Evolutionary conservation across 2,888 invertebrate genomes (phyloP).

Genomic region (Tryphoninae sp.): DNA sequence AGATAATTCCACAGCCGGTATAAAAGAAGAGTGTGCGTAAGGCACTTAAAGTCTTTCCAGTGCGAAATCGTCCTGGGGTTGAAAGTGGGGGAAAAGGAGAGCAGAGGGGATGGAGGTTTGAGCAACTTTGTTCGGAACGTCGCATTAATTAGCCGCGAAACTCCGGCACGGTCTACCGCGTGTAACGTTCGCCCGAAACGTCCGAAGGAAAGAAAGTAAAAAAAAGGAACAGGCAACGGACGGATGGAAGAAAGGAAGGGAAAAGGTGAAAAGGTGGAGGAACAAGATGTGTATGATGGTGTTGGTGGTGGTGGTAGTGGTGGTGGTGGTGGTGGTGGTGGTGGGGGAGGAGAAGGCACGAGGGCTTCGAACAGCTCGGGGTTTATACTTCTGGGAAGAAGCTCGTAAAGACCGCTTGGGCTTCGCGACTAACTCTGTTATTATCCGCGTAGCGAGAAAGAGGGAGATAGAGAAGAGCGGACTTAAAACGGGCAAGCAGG

Average conservation of each 20-base stretch:
- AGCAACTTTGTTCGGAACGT: conserved; percentile 71
- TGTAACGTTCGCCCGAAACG: conserved; percentile 59
- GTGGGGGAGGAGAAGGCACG: conserved; percentile 42
- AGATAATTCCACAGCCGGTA: too few relatives aligned
- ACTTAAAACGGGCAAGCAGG: conserved; percentile 71
- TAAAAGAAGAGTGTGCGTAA: too few relatives aligned
- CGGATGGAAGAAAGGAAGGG: conserved; percentile 56
- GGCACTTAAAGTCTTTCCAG: conserved; percentile 36
- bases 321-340: conserved; percentile 14
- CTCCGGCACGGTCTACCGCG: conserved; percentile 61
- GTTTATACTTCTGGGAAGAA: conserved; percentile 81
- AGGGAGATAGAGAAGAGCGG: conserved; percentile 6
- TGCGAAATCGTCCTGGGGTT: conserved; percentile 17
- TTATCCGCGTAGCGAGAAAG: conserved; percentile 73
- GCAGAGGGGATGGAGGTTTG: conserved; percentile 44
- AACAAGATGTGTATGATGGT: conserved; percentile 24
- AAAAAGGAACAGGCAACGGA: conserved; percentile 38
- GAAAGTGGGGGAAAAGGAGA: not conserved
- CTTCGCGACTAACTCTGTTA: conserved; percentile 78
- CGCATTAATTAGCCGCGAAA: conserved; percentile 76
- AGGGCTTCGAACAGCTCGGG: conserved; percentile 64
- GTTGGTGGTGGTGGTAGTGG: conserved; percentile 12
- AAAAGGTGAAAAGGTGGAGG: conserved; percentile 54
- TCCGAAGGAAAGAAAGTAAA: conserved; percentile 45
- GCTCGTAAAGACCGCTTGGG: conserved; percentile 79